Evolutionary conservation across 23 tunicate species (phyloP).

Genomic region (Trididemnum nubilum): DNA sequence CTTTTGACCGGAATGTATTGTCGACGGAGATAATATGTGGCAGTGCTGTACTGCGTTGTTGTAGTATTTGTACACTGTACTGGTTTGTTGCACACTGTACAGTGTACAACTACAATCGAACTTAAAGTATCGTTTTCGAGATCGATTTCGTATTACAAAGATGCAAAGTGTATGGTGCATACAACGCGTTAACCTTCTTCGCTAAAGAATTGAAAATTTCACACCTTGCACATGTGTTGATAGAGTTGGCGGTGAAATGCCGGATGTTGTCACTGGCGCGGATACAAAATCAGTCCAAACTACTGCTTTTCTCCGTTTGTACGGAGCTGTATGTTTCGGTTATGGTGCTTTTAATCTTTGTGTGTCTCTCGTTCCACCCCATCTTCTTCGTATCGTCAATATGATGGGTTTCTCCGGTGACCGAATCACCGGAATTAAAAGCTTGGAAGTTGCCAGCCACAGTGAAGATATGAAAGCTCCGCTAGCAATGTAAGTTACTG

Average conservation of each 20-base stretch:
- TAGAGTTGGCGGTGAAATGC: neutral
- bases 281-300: conserved; percentile 20
- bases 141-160: no score
- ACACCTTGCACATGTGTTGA: no score
- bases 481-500: conserved; percentile 68
- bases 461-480: conserved; percentile 91
- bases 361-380: conserved; percentile 76
- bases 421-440: conserved; percentile 44
- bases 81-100: no score
- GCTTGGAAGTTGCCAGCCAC: conserved; percentile 53
- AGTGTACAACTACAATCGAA: no score
- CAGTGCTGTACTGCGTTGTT: no score
- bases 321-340: conserved; percentile 79
- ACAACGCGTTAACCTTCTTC: no score
- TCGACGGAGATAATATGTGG: no score
- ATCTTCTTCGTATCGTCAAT: conserved; percentile 66
- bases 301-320: conserved; percentile 40
- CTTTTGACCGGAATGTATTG: no score
- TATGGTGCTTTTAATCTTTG: conserved; percentile 79
- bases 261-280: neutral
- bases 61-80: no score
- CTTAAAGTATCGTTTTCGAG: no score
- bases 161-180: no score
- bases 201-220: no score
- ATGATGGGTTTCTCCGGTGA: conserved; percentile 84